Conservation (phyloP, 1,140 invertebrate genomes). For the Dufourea novaeangliae region DNA sequence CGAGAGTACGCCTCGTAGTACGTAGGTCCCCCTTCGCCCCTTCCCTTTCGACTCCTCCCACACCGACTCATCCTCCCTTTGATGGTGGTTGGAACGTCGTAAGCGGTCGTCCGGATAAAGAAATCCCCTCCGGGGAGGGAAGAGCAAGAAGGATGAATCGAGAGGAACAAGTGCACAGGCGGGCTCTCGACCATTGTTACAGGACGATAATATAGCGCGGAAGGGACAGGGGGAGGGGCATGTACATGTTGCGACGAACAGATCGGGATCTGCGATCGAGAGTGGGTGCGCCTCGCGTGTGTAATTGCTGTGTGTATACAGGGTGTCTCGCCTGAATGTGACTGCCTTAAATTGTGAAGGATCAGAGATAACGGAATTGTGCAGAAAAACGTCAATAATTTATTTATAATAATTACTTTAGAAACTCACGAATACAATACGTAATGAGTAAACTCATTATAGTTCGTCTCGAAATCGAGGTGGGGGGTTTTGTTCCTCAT, state of each 20-base stretch:
- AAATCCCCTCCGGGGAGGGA: background rate
- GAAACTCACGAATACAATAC: too few relatives aligned
- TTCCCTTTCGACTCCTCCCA: too few relatives aligned
- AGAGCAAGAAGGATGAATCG: conserved; percentile 20
- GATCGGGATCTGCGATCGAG: conserved; percentile 32
- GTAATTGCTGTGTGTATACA: background rate
- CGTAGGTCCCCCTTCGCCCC: background rate
- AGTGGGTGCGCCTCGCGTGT: conserved; percentile 8
- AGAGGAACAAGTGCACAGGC: background rate
- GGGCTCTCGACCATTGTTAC: conserved; percentile 20
- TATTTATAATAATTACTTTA: too few relatives aligned
- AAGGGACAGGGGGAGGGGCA: too few relatives aligned
- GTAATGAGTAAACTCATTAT: too few relatives aligned
- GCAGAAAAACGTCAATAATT: too few relatives aligned
- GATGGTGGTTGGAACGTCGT: conserved; percentile 20
- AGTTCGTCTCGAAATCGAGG: too few relatives aligned
- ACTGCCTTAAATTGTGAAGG: too few relatives aligned
- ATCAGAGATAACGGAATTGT: too few relatives aligned
- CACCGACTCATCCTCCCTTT: too few relatives aligned
- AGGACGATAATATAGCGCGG: conserved; percentile 24
- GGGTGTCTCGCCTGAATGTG: too few relatives aligned
- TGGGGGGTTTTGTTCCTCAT: too few relatives aligned
- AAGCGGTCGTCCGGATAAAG: conserved; percentile 25
- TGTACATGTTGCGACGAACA: background rate
- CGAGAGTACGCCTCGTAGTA: conserved; percentile 28